A percentile compares a stretch with the other conserved stretches of the same genome.
phyloP scores from a whole-genome alignment of 1,140 invertebrate genomes.

The Bombus ignitus region DNA sequence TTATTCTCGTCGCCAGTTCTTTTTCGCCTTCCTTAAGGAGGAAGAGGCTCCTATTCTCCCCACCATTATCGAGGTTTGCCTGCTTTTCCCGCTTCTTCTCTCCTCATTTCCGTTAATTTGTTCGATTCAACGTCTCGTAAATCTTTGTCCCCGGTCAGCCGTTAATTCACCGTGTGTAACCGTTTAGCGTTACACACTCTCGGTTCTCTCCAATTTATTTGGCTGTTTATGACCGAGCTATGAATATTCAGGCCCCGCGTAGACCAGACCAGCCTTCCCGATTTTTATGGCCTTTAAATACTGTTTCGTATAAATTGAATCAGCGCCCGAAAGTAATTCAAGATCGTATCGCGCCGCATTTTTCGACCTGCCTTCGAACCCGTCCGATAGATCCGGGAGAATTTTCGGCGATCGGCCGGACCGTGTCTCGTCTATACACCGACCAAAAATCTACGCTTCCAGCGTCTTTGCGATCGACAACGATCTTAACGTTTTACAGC shows the following conservation, averaged over 20 bases:
- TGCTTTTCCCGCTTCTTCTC: background rate
- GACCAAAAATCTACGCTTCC: background rate
- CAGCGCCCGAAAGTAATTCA: background rate
- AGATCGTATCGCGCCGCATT: constrained; percentile 19
- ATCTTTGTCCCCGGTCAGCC: constrained; percentile 6
- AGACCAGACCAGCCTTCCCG: constrained; percentile 5
- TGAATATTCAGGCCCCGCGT: constrained; percentile 36
- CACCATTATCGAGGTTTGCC: background rate
- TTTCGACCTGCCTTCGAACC: background rate
- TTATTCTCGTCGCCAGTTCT: too few species aligned
- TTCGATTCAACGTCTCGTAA: constrained; percentile 39
- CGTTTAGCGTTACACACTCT: constrained; percentile 47
- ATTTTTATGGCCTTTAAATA: constrained; percentile 31
- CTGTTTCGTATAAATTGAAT: constrained; percentile 25
- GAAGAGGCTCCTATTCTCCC: too few species aligned
- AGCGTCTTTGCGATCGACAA: too few species aligned
- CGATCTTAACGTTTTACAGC: too few species aligned
- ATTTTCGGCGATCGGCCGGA: background rate
- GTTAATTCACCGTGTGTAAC: constrained; percentile 30
- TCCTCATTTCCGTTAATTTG: constrained; percentile 36
- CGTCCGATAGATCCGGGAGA: background rate
- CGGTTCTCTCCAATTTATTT: constrained; percentile 45
- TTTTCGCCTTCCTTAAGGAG: too few species aligned
- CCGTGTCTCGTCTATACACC: background rate
- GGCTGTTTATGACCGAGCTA: constrained; percentile 43